Evolutionary conservation across 2,888 invertebrate species (phyloP).

Genomic region (Parnassius smintheus): DNA sequence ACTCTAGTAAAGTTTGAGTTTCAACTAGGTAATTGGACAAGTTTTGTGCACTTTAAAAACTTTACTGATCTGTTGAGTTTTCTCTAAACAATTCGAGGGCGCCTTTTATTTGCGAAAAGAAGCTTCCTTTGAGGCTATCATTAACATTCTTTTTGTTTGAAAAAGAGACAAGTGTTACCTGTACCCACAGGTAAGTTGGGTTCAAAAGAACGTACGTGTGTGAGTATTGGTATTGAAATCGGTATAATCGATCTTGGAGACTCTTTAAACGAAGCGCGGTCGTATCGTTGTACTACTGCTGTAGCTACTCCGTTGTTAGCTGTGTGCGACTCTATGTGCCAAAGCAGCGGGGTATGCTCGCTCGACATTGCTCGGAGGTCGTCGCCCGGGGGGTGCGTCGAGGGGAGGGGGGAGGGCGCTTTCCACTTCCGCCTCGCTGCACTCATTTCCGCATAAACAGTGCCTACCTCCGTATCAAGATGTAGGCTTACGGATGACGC

Average conservation of each 20-base stretch:
- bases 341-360: constrained; percentile 36
- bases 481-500: constrained; percentile 45
- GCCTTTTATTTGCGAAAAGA: neutral
- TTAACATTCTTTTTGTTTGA: constrained; percentile 16
- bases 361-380: constrained; percentile 53
- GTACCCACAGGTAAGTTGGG: neutral
- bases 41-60: constrained; percentile 61
- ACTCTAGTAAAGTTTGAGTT: constrained; percentile 41
- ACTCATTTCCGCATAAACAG: constrained; percentile 78
- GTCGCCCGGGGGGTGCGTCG: constrained; percentile 60
- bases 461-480: constrained; percentile 60
- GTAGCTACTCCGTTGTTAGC: constrained; percentile 31
- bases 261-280: constrained; percentile 19
- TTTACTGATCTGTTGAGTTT: constrained; percentile 45
- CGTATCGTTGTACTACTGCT: constrained; percentile 32
- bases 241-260: constrained; percentile 8
- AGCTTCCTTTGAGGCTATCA: constrained; percentile 4
- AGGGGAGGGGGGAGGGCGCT: constrained; percentile 60
- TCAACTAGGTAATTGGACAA: constrained; percentile 61
- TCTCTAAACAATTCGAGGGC: constrained; percentile 37
- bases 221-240: constrained; percentile 15
- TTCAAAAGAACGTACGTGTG: constrained; percentile 14
- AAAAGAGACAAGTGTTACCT: neutral
- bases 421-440: constrained; percentile 76
- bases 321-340: constrained; percentile 36